Conservation (phyloP, 1,140 invertebrate genomes). For the Mylabris phalerata region DNA sequence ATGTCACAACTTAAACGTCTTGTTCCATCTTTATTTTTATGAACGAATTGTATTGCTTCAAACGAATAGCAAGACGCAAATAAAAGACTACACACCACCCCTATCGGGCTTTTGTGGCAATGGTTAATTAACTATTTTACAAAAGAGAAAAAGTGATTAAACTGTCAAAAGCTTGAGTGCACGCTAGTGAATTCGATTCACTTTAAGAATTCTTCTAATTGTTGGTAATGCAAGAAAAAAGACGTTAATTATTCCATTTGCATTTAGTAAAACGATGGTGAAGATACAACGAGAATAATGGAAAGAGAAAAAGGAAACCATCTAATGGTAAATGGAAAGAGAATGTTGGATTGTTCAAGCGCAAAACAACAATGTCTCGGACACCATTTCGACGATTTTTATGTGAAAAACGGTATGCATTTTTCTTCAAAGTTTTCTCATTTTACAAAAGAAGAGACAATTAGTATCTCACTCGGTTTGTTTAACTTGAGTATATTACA, state of each 20-base stretch:
- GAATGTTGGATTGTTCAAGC: neutral
- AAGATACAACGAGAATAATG: neutral
- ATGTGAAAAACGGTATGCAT: slow-evolving; percentile 7
- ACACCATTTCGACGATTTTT: neutral
- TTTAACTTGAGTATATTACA: slow-evolving; percentile 18
- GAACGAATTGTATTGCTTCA: no score
- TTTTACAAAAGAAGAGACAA: slow-evolving; percentile 16
- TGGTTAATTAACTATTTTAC: slow-evolving; percentile 9
- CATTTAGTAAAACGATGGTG: slow-evolving; percentile 5
- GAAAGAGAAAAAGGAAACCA: neutral
- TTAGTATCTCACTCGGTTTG: slow-evolving; percentile 16
- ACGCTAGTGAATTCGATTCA: slow-evolving; percentile 2
- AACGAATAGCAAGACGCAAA: no score
- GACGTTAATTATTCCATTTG: slow-evolving; percentile 10
- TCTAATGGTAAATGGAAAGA: neutral
- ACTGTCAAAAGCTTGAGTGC: neutral
- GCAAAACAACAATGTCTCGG: neutral
- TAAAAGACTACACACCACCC: no score
- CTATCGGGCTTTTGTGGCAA: no score
- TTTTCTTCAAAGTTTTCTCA: slow-evolving; percentile 17
- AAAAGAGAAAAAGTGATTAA: slow-evolving; percentile 9
- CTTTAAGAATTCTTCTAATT: neutral
- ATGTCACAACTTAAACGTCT: slow-evolving; percentile 1
- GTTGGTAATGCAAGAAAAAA: slow-evolving; percentile 8
- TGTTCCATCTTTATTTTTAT: neutral